phyloP scores from a whole-genome alignment of 1,140 invertebrate species.

The Tenebrio molitor region DNA sequence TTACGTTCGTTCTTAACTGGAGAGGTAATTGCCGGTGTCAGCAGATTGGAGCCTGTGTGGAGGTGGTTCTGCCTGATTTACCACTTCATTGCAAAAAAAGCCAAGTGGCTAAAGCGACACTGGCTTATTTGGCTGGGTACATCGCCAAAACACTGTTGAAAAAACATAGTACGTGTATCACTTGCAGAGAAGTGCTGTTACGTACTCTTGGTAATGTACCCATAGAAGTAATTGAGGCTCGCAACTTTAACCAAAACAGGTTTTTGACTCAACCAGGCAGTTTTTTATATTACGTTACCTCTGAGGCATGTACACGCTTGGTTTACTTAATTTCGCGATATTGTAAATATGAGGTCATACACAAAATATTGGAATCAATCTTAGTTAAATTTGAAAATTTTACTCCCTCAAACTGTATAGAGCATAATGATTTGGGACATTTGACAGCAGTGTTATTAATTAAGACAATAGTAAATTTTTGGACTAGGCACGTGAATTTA shows the following conservation, averaged over 20 bases:
- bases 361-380: too few species aligned
- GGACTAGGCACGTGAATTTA: too few species aligned
- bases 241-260: background rate
- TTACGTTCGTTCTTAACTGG: background rate
- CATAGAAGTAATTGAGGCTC: background rate
- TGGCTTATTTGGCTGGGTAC: background rate
- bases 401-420: background rate
- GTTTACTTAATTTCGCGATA: background rate
- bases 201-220: background rate
- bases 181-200: background rate
- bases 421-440: too few species aligned
- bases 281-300: background rate
- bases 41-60: background rate
- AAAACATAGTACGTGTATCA: background rate
- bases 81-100: too few species aligned
- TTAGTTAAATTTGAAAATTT: background rate
- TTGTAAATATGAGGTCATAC: background rate
- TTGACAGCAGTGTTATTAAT: too few species aligned
- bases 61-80: background rate
- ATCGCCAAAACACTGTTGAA: background rate
- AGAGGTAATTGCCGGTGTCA: background rate
- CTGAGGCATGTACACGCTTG: background rate
- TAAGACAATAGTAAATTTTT: too few species aligned
- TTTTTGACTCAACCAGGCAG: background rate
- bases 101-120: background rate